A percentile compares a stretch with the other conserved stretches of the same genome.
Evolutionary conservation across 1,140 invertebrate genomes (phyloP).

Genomic region (Polypedilum vanderplanki): DNA sequence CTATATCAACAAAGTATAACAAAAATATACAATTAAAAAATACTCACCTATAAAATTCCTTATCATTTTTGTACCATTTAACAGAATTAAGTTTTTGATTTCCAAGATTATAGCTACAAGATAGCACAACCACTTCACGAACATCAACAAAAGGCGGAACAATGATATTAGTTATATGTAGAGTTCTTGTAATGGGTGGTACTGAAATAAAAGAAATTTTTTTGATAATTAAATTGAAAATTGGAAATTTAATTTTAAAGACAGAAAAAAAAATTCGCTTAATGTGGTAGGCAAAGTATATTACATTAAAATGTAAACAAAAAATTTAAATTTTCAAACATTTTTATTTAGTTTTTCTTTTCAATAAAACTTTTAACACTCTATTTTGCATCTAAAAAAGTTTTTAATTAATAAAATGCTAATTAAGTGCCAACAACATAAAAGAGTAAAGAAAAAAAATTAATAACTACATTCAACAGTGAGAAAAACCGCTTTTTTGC

Average conservation of each 20-base stretch:
- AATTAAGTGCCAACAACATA: conserved; percentile 20
- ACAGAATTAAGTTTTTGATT: conserved; percentile 64
- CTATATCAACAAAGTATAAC: too few species aligned
- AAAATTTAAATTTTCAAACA: too few species aligned
- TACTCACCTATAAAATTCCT: conserved; percentile 63
- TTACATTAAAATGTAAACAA: background rate
- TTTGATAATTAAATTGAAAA: too few species aligned
- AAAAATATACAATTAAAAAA: too few species aligned
- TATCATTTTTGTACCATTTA: conserved; percentile 72
- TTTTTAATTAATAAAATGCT: conserved; percentile 28
- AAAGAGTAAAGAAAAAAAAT: background rate
- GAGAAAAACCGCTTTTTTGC: background rate
- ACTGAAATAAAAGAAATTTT: background rate
- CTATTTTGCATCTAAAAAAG: too few species aligned
- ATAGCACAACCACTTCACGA: conserved; percentile 47
- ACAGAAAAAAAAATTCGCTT: background rate
- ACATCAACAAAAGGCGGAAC: conserved; percentile 49
- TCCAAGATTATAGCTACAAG: conserved; percentile 52
- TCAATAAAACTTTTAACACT: too few species aligned
- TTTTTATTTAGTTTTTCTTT: too few species aligned
- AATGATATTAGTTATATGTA: conserved; percentile 41
- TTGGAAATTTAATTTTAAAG: too few species aligned
- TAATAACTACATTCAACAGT: background rate
- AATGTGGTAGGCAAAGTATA: too few species aligned
- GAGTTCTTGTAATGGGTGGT: conserved; percentile 34